phyloP scores from a whole-genome alignment of 2,113 vertebrate species.

The Lates calcarifer region DNA sequence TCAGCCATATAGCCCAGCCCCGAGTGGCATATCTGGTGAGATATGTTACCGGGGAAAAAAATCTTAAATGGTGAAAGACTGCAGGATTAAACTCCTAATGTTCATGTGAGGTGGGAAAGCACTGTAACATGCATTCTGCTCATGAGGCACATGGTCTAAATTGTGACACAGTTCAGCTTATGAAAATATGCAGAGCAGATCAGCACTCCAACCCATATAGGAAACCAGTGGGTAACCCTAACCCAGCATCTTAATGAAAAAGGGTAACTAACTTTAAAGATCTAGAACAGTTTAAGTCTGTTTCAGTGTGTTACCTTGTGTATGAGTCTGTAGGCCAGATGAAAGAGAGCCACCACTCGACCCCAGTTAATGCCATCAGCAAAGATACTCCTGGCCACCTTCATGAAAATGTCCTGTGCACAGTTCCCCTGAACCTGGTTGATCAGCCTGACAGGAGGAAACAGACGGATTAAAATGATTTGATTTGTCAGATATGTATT shows the following conservation, averaged over 20 bases:
- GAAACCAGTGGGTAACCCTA: not conserved
- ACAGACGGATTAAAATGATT: not conserved
- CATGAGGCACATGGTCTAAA: too few species aligned
- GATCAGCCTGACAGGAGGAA: slow-evolving; percentile 74
- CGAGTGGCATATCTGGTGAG: too few species aligned
- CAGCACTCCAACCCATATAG: not conserved
- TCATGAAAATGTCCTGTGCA: slow-evolving; percentile 82
- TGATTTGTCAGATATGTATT: not conserved
- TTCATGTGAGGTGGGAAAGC: too few species aligned
- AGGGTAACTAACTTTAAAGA: not conserved
- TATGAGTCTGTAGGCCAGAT: slow-evolving; percentile 84
- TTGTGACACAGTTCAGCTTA: not conserved
- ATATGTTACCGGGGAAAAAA: too few species aligned
- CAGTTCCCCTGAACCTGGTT: slow-evolving; percentile 77
- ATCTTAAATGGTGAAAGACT: too few species aligned
- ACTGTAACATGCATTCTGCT: too few species aligned
- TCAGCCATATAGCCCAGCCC: too few species aligned
- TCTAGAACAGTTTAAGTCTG: not conserved
- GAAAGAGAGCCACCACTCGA: slow-evolving; percentile 83
- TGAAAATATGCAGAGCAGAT: not conserved
- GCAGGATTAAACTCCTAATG: too few species aligned
- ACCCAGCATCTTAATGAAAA: not conserved
- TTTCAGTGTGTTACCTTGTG: slow-evolving; percentile 75
- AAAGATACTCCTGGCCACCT: slow-evolving; percentile 83
- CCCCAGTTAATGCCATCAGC: slow-evolving; percentile 86